These are phyloP conservation scores for Macrocentrus cingulum DNA, from an alignment of 1,140 invertebrate species.

Conservation along the genomic window DNA sequence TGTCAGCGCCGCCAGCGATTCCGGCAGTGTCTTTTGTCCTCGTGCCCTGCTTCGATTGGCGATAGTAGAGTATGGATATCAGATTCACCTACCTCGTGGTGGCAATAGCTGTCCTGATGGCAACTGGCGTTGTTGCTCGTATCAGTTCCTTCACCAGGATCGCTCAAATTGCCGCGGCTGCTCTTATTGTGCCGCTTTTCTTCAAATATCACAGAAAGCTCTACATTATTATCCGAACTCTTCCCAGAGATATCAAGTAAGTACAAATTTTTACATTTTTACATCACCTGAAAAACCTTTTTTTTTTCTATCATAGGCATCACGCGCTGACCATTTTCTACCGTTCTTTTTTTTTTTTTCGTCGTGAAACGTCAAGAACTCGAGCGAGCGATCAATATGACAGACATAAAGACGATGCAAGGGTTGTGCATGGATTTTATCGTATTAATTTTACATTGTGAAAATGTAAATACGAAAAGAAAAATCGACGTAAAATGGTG, in stretches of 20 bases:
- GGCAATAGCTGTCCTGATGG: slow-evolving; percentile 61
- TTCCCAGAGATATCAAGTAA: slow-evolving; percentile 64
- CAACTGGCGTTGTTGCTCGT: slow-evolving; percentile 60
- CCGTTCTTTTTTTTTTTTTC: too few species aligned
- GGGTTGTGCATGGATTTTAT: too few species aligned
- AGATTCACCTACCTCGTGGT: slow-evolving; percentile 54
- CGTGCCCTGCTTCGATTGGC: slow-evolving; percentile 32
- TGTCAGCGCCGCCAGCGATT: slow-evolving; percentile 7
- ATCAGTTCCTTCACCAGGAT: slow-evolving; percentile 62
- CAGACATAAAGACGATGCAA: too few species aligned
- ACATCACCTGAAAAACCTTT: background rate
- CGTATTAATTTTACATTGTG: too few species aligned
- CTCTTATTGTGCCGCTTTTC: slow-evolving; percentile 58
- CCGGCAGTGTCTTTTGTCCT: background rate
- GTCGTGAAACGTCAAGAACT: too few species aligned
- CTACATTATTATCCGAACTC: slow-evolving; percentile 62
- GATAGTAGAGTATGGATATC: slow-evolving; percentile 49
- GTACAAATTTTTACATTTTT: slow-evolving; percentile 37
- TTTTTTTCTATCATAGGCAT: slow-evolving; percentile 10
- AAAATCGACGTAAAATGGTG: too few species aligned
- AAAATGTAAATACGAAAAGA: too few species aligned
- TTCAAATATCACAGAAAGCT: slow-evolving; percentile 62
- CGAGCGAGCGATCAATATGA: too few species aligned
- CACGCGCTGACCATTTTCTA: too few species aligned
- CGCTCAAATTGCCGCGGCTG: slow-evolving; percentile 60